Conservation (phyloP, 2,113 vertebrate species). For the Mirza zaza region DNA sequence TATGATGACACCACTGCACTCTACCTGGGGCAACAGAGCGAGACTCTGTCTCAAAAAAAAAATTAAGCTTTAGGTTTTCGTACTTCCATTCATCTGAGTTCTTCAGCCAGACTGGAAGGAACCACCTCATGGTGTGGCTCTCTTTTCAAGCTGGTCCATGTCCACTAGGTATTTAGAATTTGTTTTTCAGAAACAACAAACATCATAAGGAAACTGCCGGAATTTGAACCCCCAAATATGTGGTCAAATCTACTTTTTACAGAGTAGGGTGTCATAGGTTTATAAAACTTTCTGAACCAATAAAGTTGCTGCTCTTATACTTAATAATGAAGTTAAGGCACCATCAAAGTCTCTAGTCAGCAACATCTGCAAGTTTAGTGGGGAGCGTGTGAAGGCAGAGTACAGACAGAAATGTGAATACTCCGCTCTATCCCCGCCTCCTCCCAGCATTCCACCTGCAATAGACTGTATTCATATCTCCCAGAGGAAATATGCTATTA, state of each 20-base stretch:
- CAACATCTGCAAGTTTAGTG: constrained; percentile 31
- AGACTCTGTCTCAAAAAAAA: too few species aligned
- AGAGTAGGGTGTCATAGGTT: background rate
- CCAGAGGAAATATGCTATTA: constrained; percentile 72
- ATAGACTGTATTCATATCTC: constrained; percentile 70
- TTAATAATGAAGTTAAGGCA: constrained; percentile 17
- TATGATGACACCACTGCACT: too few species aligned
- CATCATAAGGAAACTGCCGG: constrained; percentile 11
- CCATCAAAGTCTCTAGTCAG: constrained; percentile 20
- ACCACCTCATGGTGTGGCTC: background rate
- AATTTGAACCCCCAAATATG: background rate
- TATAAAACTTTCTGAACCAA: constrained; percentile 10
- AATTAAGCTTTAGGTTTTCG: background rate
- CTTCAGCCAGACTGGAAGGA: constrained; percentile 53
- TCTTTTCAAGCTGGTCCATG: background rate
- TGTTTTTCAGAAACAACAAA: background rate
- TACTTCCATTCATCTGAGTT: constrained; percentile 48
- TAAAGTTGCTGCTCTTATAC: background rate
- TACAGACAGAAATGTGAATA: background rate
- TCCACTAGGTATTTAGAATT: background rate
- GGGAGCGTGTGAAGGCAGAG: constrained; percentile 51
- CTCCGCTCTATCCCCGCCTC: constrained; percentile 13
- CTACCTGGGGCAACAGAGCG: too few species aligned
- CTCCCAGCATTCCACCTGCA: constrained; percentile 69
- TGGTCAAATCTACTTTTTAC: constrained; percentile 46